phyloP scores from a whole-genome alignment of 2,888 invertebrate genomes.

The Cheilosia vernalis region DNA sequence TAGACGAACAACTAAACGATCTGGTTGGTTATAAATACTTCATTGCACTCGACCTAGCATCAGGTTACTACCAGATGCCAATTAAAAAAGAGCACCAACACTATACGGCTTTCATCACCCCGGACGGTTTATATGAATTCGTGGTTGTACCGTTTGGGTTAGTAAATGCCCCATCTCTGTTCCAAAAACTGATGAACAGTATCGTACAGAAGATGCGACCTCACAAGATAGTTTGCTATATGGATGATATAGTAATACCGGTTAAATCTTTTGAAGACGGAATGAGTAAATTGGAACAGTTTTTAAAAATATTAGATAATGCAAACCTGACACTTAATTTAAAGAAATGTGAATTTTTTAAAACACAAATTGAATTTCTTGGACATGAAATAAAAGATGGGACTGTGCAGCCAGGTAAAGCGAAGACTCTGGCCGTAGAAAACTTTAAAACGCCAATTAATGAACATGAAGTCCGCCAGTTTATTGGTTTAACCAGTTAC shows the following conservation, averaged over 20 bases:
- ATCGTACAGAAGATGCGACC: slow-evolving; percentile 17
- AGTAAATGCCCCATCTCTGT: slow-evolving; percentile 13
- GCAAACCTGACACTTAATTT: slow-evolving; percentile 13
- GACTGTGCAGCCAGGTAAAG: no score
- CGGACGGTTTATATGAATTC: slow-evolving; percentile 40
- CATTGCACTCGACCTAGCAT: slow-evolving; percentile 13
- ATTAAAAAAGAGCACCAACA: slow-evolving; percentile 7
- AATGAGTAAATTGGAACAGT: slow-evolving; percentile 8
- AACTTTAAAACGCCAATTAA: no score
- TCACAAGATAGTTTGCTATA: background rate
- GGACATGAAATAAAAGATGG: no score
- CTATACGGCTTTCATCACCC: slow-evolving; percentile 19
- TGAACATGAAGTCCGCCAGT: no score
- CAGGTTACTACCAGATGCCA: slow-evolving; percentile 28
- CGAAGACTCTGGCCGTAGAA: no score
- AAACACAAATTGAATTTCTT: no score
- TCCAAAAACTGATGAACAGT: slow-evolving; percentile 18
- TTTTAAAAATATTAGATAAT: background rate
- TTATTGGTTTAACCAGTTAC: no score
- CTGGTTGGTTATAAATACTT: background rate
- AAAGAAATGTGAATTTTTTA: slow-evolving; percentile 33
- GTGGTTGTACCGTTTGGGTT: slow-evolving; percentile 12
- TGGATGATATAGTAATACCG: slow-evolving; percentile 29
- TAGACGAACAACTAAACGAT: slow-evolving; percentile 17
- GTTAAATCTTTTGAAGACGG: slow-evolving; percentile 5